Percentiles rank a stretch among this genome's conserved stretches.
Evolutionary conservation across 2,797 vertebrate species (phyloP).

Genomic region (Gymnodraco acuticeps): DNA sequence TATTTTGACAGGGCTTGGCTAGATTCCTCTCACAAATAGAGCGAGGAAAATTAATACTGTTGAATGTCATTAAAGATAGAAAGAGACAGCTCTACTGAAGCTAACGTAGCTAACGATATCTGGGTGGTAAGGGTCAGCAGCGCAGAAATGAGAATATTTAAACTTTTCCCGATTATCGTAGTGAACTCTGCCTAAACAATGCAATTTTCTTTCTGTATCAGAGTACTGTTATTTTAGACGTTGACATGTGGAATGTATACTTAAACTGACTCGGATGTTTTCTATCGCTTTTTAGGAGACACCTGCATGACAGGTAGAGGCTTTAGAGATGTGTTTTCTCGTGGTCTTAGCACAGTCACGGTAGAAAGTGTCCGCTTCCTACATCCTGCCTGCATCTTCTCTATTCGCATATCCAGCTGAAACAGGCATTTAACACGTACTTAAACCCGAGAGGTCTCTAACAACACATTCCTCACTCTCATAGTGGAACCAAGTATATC

Average conservation of each 20-base stretch:
- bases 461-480: conserved; percentile 76
- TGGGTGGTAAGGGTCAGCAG: conserved; percentile 40
- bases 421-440: conserved; percentile 36
- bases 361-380: conserved; percentile 60
- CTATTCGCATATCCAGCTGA: conserved; percentile 7
- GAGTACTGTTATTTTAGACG: conserved; percentile 83
- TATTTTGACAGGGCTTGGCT: conserved; percentile 50
- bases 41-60: conserved; percentile 31
- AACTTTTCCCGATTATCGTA: conserved; percentile 69
- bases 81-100: conserved; percentile 41
- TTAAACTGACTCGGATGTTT: conserved; percentile 67
- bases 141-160: conserved; percentile 59
- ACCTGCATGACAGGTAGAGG: conserved; percentile 79
- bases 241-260: conserved; percentile 85
- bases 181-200: conserved; percentile 81
- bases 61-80: conserved; percentile 55
- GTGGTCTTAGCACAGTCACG: conserved; percentile 72
- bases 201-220: conserved; percentile 83
- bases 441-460: conserved; percentile 47
- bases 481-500: conserved; percentile 57
- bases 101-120: conserved; percentile 18
- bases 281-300: conserved; percentile 74
- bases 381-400: conserved; percentile 52
- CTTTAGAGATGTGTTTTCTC: conserved; percentile 69
- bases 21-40: conserved; percentile 35